Conservation (phyloP, 2,113 vertebrate genomes). For the Caretta caretta region DNA sequence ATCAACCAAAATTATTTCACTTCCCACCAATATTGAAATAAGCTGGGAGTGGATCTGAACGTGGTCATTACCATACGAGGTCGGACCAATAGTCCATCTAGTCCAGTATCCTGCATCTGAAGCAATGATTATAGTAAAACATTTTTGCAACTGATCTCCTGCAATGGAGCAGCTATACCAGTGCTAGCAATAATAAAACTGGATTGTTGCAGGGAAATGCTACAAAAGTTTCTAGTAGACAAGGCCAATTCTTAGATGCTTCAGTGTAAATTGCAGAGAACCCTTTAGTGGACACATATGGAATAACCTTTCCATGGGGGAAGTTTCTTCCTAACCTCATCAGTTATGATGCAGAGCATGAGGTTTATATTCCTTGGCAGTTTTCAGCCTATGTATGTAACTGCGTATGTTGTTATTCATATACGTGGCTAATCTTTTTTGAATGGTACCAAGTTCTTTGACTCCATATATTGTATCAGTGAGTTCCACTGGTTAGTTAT, state of each 20-base stretch:
- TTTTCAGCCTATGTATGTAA: background rate
- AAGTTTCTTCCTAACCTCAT: background rate
- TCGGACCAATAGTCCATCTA: background rate
- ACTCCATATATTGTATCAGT: background rate
- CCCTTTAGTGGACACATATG: background rate
- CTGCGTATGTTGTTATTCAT: background rate
- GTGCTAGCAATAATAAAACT: background rate
- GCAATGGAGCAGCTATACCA: background rate
- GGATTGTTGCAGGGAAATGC: background rate
- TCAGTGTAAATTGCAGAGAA: rapidly evolving
- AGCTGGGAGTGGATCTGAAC: background rate
- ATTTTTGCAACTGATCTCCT: background rate
- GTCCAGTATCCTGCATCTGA: background rate
- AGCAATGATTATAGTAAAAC: background rate
- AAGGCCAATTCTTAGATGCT: background rate
- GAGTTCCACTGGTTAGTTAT: background rate
- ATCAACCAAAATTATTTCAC: background rate
- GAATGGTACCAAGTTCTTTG: background rate
- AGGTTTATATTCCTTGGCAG: background rate
- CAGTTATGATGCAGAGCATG: background rate
- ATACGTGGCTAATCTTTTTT: background rate
- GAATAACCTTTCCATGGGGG: background rate
- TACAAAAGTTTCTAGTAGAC: background rate
- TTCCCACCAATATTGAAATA: background rate
- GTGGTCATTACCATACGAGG: rapidly evolving